phyloP scores from a whole-genome alignment of 2,888 invertebrate species.

The Noctua comes region DNA sequence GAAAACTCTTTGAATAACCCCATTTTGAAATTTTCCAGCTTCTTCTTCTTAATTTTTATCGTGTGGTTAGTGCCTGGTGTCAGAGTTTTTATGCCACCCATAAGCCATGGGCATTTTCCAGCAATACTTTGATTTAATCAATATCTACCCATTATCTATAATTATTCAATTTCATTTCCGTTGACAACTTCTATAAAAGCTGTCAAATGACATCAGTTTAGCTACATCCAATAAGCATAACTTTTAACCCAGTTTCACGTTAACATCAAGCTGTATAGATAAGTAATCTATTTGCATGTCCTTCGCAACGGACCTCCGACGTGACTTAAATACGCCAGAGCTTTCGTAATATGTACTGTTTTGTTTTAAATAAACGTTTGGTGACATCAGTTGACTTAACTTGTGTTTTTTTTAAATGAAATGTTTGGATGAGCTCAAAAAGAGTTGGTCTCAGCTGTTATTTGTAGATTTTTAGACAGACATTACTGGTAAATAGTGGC shows the following conservation, averaged over 20 bases:
- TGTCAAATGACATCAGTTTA: constrained; percentile 2
- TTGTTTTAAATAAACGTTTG: constrained; percentile 32
- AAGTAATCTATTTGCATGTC: constrained; percentile 57
- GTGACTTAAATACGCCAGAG: constrained; percentile 56
- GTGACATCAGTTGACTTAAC: constrained; percentile 26
- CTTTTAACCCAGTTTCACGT: constrained; percentile 45
- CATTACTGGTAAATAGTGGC: background rate
- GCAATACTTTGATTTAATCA: background rate
- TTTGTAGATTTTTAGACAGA: background rate
- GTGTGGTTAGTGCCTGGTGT: no score
- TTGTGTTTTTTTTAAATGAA: background rate
- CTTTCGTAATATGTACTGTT: constrained; percentile 47
- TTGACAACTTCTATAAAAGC: background rate
- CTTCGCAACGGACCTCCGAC: constrained; percentile 53
- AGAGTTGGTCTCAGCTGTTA: background rate
- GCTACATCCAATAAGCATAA: constrained; percentile 28
- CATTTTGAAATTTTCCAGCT: background rate
- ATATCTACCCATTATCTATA: background rate
- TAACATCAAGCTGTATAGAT: constrained; percentile 31
- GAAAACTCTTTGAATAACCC: background rate
- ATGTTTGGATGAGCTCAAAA: background rate
- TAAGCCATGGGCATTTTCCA: background rate
- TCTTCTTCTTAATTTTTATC: no score
- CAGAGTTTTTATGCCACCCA: no score
- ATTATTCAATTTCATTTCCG: background rate